These are phyloP conservation scores for Desmophyllum pertusum DNA, from an alignment of 92 coral and sea anemone genomes.

Conservation along the genomic window DNA sequence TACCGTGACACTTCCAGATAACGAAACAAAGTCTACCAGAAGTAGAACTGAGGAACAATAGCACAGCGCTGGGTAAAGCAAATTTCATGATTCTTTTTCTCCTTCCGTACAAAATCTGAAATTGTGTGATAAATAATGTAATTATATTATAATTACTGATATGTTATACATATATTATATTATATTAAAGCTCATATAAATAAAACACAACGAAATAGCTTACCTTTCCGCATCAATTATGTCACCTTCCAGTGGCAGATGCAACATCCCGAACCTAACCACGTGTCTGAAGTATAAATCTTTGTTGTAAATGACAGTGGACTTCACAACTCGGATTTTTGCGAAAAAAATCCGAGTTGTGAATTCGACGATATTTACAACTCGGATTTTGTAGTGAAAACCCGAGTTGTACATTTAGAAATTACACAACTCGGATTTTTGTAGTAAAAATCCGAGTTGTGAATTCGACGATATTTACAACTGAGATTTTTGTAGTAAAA, in stretches of 20 bases:
- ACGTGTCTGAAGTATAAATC: neutral
- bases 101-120: neutral
- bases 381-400: slow-evolving; percentile 1
- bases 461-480: too few relatives aligned
- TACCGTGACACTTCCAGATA: slow-evolving; percentile 25
- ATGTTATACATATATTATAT: too few relatives aligned
- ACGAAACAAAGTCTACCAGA: slow-evolving; percentile 17
- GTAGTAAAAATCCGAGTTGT: too few relatives aligned
- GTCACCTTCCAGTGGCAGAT: neutral
- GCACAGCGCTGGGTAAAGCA: slow-evolving; percentile 6
- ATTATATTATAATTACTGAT: neutral
- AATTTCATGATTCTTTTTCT: slow-evolving; percentile 7
- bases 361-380: neutral
- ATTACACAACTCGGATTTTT: slow-evolving; percentile 3
- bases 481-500: too few relatives aligned
- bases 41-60: slow-evolving; percentile 12
- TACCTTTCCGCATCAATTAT: neutral
- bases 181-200: too few relatives aligned
- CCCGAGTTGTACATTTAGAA: neutral
- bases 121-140: neutral
- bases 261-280: neutral
- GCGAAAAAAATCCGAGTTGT: too few relatives aligned
- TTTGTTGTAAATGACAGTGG: neutral
- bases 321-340: too few relatives aligned
- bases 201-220: neutral